These are phyloP conservation scores for Gryllus bimaculatus DNA, from an alignment of 1,140 invertebrate species.

Conservation along the genomic window DNA sequence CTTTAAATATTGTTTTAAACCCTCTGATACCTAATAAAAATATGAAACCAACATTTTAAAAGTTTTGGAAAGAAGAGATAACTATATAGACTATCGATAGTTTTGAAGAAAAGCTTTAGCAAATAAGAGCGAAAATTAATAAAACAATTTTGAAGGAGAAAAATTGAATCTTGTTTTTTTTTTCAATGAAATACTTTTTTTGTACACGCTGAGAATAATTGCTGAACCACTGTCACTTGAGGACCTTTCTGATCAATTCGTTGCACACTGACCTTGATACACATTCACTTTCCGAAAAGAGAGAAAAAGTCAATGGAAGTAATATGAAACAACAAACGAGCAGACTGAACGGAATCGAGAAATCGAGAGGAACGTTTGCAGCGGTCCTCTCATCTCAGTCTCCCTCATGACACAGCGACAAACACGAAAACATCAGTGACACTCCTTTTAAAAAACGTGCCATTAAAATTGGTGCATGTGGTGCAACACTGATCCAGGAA, in stretches of 20 bases:
- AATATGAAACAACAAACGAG: neutral
- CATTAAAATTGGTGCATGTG: neutral
- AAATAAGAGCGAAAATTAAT: no score
- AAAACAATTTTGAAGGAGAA: no score
- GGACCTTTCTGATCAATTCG: neutral
- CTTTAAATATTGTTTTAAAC: no score
- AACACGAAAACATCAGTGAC: neutral
- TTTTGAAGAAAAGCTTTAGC: no score
- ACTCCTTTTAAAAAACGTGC: neutral
- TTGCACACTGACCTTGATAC: neutral
- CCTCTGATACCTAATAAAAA: no score
- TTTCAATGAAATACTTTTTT: no score
- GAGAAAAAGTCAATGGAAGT: neutral
- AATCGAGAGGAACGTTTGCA: neutral
- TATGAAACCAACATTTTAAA: no score
- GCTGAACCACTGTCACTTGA: no score
- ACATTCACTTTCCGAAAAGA: neutral
- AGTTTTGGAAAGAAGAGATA: no score
- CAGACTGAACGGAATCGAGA: neutral
- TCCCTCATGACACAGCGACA: neutral
- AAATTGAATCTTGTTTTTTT: no score
- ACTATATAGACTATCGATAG: no score
- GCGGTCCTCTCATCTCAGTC: neutral
- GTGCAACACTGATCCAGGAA: neutral
- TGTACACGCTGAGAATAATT: no score